Evolutionary conservation across 2,888 invertebrate species (phyloP), one percentile per base, ranked within the genome.

Genomic region (Chaetogeoica ovagalla): DNA sequence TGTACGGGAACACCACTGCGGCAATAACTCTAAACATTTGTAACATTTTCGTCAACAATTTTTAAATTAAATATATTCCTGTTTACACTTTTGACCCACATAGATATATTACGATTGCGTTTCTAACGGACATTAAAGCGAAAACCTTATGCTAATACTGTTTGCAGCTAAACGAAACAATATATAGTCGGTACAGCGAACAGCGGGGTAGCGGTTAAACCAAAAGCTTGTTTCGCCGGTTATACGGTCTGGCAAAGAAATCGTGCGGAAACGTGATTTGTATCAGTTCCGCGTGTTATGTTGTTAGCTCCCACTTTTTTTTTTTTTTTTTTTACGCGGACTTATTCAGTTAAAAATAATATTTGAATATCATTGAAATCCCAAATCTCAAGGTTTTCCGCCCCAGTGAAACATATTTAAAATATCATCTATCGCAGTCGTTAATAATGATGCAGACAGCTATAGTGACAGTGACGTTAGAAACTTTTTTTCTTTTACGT

Each of bases 181-280:
- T 62, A 68, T 62, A 68, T n/a, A n/a, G n/a, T 43, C 19, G n/a
- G 59, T 30, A 15, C 15, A 3, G 13, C 23, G 17, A 52, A 69
- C 21, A 72, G 19, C 17, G 17, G 4, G 17, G 30, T 4, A 19
- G 39, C 65, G 39, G 43, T 66, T 66, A 75, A 75, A 13, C 57
- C 39, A n/a, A 75, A 66, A 57, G 57, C 57, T 75, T 75, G 75
- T 75, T 75, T 75, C 75, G 9, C n/a, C 9, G 8, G 21, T 43
- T 75, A 75, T 19, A 23, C 39, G n/a, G 48, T 68, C 59, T 62
- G 69, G 55, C 13, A 13, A 52, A 52, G 69, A 70, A 77, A 70
- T 69, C 77, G 77, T 62, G 77, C 19, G 77, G 62, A 77, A 77
- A 77, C 52, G 69, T 69, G 60, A 77, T 77, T 77, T 77, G 69